Base-by-base conservation (phyloP, 2,888 invertebrate genomes). In the Falcaria lacertinaria region DNA sequence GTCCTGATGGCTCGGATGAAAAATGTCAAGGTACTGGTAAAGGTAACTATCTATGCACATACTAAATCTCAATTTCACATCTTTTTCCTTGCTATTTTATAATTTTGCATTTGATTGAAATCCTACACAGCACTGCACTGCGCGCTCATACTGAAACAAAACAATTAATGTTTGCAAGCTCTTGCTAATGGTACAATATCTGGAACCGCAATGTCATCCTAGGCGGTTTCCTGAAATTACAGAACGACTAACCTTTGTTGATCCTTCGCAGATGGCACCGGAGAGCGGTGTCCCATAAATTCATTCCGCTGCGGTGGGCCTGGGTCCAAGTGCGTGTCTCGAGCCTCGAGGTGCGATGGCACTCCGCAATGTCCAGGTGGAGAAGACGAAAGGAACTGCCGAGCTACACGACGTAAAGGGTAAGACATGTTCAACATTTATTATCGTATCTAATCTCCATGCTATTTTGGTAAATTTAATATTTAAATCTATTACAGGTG, bases 1-100 rank as follows among this genome's bases (percentile, higher is more conserved):
- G 97, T 69, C 91, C 91, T 6, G 97, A 97, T 67, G 96, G 95
- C 15, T 96, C 96, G 0, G 97, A 97, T 73, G 97, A 97, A 79
- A 94, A 94, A 66, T 96, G 96, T 73, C 87, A 90, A 64, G 91
- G 90, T 54, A 89, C 86, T 67, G 84, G 87, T 72, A 85, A 78
- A 83, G 88, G 87, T 80, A 75, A 69, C 63, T 78, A 69, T 69
- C 67, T 65, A 54, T 57, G 77, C 80, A 79, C 80, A 51, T 46
- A 56, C 51, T 62, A 59, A 57, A 19, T 56, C 52, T 52, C n/a
- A n/a, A 17, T 15, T 34, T 54, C 63, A 64, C 61, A 45, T 48
- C 49, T 53, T 33, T 54, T 52, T 50, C 11, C 28, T 11, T 28
- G 3, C 25, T 39, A 32, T 15, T 38, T 39, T 33, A 19, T n/a